These are phyloP conservation scores for Vollenhovia emeryi DNA, from an alignment of 1,140 invertebrate species.

Conservation along the genomic window DNA sequence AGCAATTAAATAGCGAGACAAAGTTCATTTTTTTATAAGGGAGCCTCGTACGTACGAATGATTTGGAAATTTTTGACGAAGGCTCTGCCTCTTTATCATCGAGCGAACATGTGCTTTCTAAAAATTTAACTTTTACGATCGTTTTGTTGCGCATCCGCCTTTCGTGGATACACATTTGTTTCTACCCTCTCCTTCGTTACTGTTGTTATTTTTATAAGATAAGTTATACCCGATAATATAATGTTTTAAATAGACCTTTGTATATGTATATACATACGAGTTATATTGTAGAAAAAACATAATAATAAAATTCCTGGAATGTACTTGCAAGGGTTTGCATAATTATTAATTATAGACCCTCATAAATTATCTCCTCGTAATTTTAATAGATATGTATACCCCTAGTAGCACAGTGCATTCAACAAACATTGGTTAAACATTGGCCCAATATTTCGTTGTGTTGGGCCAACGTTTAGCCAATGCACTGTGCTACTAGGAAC, in stretches of 20 bases:
- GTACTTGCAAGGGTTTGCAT: background rate
- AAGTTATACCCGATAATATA: slow-evolving; percentile 5
- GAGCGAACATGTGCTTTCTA: background rate
- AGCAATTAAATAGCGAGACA: slow-evolving; percentile 14
- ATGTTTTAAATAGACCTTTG: slow-evolving; percentile 50
- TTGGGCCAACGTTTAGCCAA: too few relatives aligned
- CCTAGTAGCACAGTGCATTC: too few relatives aligned
- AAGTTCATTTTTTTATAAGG: slow-evolving; percentile 55
- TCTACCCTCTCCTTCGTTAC: slow-evolving; percentile 6
- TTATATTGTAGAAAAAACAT: slow-evolving; percentile 60
- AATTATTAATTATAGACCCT: too few relatives aligned
- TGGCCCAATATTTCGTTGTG: too few relatives aligned
- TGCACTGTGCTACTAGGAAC: too few relatives aligned
- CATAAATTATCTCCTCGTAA: too few relatives aligned
- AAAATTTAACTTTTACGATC: slow-evolving; percentile 4
- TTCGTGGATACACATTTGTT: slow-evolving; percentile 23
- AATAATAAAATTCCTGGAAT: slow-evolving; percentile 60
- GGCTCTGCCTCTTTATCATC: background rate
- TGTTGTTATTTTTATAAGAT: slow-evolving; percentile 38
- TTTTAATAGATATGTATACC: too few relatives aligned
- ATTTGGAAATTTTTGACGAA: slow-evolving; percentile 32
- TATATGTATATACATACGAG: slow-evolving; percentile 65
- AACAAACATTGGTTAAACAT: too few relatives aligned
- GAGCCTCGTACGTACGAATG: slow-evolving; percentile 1
- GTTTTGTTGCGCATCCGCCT: background rate